These are phyloP conservation scores for Microchrysa polita DNA, from an alignment of 2,888 invertebrate species.

Conservation along the genomic window DNA sequence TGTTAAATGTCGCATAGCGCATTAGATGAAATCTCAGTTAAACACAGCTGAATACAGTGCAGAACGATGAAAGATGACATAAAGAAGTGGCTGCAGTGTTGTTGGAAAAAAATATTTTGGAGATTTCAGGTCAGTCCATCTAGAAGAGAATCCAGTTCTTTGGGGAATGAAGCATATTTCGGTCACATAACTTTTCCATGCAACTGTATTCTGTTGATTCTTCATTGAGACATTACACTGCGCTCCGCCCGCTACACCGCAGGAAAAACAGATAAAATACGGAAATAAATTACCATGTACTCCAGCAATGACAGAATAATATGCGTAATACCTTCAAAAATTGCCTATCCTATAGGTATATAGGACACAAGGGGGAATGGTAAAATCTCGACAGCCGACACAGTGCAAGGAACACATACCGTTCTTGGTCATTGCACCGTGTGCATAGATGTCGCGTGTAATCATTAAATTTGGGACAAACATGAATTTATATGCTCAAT, in stretches of 20 bases:
- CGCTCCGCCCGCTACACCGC: not conserved
- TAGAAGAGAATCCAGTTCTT: no score
- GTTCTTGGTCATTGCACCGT: not conserved
- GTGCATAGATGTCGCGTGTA: conserved; percentile 25
- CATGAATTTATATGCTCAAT: conserved; percentile 45
- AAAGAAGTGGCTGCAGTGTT: not conserved
- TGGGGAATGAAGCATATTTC: no score
- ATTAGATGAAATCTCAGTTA: not conserved
- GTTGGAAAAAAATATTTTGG: no score
- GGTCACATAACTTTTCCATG: no score
- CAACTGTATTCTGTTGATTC: no score
- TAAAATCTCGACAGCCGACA: not conserved
- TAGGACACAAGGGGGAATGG: not conserved
- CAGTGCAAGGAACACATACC: not conserved
- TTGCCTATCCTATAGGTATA: not conserved
- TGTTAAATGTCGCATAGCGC: conserved; percentile 44
- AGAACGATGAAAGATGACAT: not conserved
- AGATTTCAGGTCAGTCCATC: no score
- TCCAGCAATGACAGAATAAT: not conserved
- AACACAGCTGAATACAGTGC: not conserved
- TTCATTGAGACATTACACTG: no score
- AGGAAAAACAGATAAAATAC: conserved; percentile 10
- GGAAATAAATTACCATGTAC: conserved; percentile 25
- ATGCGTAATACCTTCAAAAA: conserved; percentile 16
- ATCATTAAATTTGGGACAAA: conserved; percentile 44